Conservation (phyloP, 1,140 invertebrate genomes). For the Heliconius nattereri region DNA sequence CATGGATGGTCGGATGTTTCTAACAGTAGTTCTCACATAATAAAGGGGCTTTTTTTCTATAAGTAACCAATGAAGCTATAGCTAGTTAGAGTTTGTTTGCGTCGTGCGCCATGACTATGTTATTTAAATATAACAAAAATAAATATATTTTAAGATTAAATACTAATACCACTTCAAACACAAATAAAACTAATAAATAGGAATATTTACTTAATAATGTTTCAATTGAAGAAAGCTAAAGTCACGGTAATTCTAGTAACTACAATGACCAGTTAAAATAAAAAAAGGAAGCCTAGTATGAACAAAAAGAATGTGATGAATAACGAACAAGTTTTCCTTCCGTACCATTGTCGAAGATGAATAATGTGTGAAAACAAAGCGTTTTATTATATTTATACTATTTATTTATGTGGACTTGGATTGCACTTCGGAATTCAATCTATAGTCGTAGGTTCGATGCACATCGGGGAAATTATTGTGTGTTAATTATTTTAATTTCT, state of each 20-base stretch:
- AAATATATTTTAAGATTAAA: no score
- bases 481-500: no score
- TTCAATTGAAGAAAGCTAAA: neutral
- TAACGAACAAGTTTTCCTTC: slow-evolving; percentile 29
- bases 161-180: neutral
- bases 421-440: no score
- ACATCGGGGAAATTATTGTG: no score
- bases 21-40: neutral
- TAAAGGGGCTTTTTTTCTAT: neutral
- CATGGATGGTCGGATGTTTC: neutral
- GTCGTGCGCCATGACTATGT: no score
- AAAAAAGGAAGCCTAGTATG: neutral
- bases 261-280: neutral
- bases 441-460: no score
- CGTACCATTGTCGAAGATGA: slow-evolving; percentile 24
- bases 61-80: no score
- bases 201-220: neutral
- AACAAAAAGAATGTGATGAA: slow-evolving; percentile 25
- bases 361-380: slow-evolving; percentile 3
- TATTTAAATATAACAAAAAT: no score
- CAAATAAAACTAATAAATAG: neutral
- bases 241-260: neutral
- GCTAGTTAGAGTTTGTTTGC: no score
- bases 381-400: neutral
- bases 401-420: neutral